phyloP scores from a whole-genome alignment of 1,140 invertebrate species.

The Maconellicoccus hirsutus region DNA sequence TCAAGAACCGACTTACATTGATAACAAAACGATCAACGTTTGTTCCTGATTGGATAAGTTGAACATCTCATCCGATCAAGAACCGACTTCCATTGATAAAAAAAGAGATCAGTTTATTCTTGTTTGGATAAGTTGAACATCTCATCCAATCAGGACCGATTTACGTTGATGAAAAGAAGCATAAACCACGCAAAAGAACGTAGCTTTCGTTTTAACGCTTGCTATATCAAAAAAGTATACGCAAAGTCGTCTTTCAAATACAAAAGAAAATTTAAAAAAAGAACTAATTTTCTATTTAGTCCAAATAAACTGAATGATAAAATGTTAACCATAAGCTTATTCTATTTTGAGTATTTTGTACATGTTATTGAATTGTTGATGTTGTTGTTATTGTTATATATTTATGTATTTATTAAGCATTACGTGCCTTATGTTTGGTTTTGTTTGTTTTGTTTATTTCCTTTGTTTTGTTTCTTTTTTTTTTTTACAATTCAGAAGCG shows the following conservation, averaged over 20 bases:
- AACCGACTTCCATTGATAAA: too few relatives aligned
- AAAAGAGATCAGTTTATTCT: too few relatives aligned
- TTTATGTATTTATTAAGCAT: slow-evolving; percentile 21
- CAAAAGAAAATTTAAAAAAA: neutral
- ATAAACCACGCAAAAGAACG: too few relatives aligned
- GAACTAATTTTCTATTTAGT: neutral
- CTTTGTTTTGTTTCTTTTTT: neutral
- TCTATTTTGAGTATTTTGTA: slow-evolving; percentile 21
- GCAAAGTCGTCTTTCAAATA: neutral
- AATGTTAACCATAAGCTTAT: slow-evolving; percentile 21
- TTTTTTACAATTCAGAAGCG: slow-evolving; percentile 11
- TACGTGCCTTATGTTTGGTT: slow-evolving; percentile 22
- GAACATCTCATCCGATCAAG: too few relatives aligned
- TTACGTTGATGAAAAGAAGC: too few relatives aligned
- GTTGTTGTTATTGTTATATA: slow-evolving; percentile 22
- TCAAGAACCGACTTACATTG: too few relatives aligned
- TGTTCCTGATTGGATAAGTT: too few relatives aligned
- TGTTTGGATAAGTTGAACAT: too few relatives aligned
- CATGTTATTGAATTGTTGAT: slow-evolving; percentile 21
- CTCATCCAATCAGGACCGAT: too few relatives aligned
- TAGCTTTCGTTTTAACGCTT: neutral
- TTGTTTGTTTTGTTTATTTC: slow-evolving; percentile 7
- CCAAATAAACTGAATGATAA: slow-evolving; percentile 1
- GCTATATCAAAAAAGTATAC: neutral
- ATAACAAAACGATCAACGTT: too few relatives aligned